Percentiles rank a stretch among this genome's conserved stretches.
Evolutionary conservation across 2,888 invertebrate species (phyloP).

Genomic region (Dolomedes plantarius): DNA sequence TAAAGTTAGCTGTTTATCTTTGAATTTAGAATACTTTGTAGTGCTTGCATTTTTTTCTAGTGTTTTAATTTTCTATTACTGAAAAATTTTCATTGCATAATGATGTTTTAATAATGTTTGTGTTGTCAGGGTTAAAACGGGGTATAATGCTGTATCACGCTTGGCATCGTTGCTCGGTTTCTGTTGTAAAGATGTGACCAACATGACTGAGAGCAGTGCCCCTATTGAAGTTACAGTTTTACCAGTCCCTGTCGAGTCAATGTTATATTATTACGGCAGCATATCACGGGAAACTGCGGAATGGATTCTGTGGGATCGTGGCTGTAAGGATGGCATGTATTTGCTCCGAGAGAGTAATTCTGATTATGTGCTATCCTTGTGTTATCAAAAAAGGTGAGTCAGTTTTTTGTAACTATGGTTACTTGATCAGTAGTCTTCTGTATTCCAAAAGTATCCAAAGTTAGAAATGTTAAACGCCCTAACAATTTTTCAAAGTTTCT

Average conservation of each 20-base stretch:
- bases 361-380: conserved; percentile 74
- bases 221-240: conserved; percentile 48
- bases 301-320: conserved; percentile 74
- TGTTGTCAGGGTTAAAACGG: conserved; percentile 57
- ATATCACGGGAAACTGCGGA: conserved; percentile 74
- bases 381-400: conserved; percentile 73
- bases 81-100: not conserved
- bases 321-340: conserved; percentile 74
- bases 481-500: no score
- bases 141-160: conserved; percentile 60
- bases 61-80: not conserved
- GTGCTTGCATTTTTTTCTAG: not conserved
- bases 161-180: conserved; percentile 64
- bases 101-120: not conserved
- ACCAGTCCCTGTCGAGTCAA: conserved; percentile 68
- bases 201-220: conserved; percentile 46
- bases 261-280: conserved; percentile 74
- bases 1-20: no score
- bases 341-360: conserved; percentile 74
- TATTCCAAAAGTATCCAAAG: no score
- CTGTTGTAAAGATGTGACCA: conserved; percentile 64
- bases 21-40: no score
- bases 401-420: no score
- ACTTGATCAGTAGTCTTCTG: no score
- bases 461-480: no score